These are phyloP conservation scores for Sylvietta virens DNA, from an alignment of 2,113 vertebrate genomes.

Conservation along the genomic window DNA sequence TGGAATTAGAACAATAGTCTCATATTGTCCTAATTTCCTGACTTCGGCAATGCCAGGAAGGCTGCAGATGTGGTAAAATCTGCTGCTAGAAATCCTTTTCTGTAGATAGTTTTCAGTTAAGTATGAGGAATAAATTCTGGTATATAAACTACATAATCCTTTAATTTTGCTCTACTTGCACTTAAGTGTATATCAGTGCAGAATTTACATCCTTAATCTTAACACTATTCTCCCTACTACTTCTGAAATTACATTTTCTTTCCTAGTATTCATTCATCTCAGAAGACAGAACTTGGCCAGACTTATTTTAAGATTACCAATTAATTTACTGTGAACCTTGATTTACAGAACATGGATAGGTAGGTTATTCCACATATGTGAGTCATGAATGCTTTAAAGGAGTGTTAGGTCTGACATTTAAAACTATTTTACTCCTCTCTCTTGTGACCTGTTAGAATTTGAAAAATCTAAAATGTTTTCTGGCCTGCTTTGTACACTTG, in stretches of 20 bases:
- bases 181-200: neutral
- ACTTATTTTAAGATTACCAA: neutral
- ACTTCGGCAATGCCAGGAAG: neutral
- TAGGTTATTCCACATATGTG: neutral
- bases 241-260: neutral
- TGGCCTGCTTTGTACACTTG: neutral
- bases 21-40: neutral
- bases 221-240: neutral
- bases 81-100: neutral
- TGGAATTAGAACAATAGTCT: neutral
- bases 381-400: neutral
- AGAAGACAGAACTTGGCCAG: neutral
- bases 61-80: neutral
- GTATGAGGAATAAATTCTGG: neutral
- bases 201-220: neutral
- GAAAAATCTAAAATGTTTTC: neutral
- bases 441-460: neutral
- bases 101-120: neutral
- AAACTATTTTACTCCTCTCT: neutral
- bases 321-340: neutral
- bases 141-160: neutral
- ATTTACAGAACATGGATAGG: neutral
- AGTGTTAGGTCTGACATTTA: neutral
- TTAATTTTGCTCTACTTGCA: neutral
- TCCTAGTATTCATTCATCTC: fast-evolving